Conservation (phyloP, 2,113 vertebrate genomes). For the Redunca redunca region DNA sequence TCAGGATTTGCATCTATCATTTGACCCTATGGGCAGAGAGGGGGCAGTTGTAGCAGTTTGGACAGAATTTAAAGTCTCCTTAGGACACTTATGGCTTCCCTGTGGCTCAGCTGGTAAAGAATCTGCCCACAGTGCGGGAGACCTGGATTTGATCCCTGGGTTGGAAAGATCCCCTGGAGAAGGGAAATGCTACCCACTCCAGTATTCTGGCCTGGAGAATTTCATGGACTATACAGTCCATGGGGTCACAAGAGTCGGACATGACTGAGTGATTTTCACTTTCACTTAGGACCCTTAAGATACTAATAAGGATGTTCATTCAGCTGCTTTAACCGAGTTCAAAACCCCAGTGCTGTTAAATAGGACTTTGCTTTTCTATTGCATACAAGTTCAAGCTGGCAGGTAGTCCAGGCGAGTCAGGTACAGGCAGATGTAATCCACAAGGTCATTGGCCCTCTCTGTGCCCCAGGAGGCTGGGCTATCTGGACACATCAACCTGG, state of each 20-base stretch:
- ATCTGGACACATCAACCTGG: not conserved
- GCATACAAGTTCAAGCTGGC: not conserved
- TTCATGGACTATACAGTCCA: not conserved
- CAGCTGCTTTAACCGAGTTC: not conserved
- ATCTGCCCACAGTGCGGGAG: not conserved
- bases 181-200: not conserved
- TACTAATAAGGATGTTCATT: not conserved
- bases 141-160: not conserved
- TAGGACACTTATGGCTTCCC: not conserved
- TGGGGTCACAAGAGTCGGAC: not conserved
- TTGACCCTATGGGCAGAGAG: not conserved
- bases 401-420: not conserved
- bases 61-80: not conserved
- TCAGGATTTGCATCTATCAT: not conserved
- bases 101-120: not conserved
- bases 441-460: not conserved
- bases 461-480: not conserved
- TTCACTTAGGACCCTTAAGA: not conserved
- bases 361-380: not conserved
- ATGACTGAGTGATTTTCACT: not conserved
- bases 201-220: not conserved
- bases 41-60: not conserved
- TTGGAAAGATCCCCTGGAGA: not conserved
- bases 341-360: not conserved
- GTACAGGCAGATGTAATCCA: not conserved